Base-by-base conservation (phyloP, 2,113 vertebrate species). In the Mirza zaza region DNA sequence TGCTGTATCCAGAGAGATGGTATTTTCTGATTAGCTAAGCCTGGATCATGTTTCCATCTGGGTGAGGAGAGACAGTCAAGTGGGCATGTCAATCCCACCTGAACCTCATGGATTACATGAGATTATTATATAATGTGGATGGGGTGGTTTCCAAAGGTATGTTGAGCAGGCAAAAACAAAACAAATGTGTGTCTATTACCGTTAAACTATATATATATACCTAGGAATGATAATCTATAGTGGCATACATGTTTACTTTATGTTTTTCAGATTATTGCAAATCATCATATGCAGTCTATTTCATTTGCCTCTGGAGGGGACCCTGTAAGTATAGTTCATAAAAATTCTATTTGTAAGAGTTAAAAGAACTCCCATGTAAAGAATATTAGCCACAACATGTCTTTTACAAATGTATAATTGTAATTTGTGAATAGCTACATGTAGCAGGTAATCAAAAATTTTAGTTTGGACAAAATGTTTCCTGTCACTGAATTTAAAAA, bases 261-360 rank as follows among this genome's bases (percentile, higher is more conserved):
- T 97, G 80, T 97, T 98, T 98, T 98, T 86, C 98, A 99, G 99
- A 99, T 99, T 98, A 99, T 99, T 98, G 99, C 99, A 97, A 99
- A 99, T 97, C 99, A 99, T 96, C 99, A 99, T 52, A 99, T 99
- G 99, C 99, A 99, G 98, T 99, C 99, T 96, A 99, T 99, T 98
- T 99, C 99, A 45, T 99, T 99, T 98, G 99, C 99, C 92, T 99
- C 99, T 75, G 99, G 99, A 98, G 99, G 99, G 96, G 99, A 99
- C 98, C 99, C 99, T 88, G 99, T 99, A 99, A 97, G 99, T 99
- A 98, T 89, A 50, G 92, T 96, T 96, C 59, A 21, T 87, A 63
- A 97, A 80, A 88, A 8, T 89, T 34, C 20, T 84, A 98, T 97
- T 68, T 2, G 7, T 94, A 94, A 84, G 18, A 94, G 48, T 94